phyloP scores from a whole-genome alignment of 2,797 vertebrate genomes.

The Molossus molossus region DNA sequence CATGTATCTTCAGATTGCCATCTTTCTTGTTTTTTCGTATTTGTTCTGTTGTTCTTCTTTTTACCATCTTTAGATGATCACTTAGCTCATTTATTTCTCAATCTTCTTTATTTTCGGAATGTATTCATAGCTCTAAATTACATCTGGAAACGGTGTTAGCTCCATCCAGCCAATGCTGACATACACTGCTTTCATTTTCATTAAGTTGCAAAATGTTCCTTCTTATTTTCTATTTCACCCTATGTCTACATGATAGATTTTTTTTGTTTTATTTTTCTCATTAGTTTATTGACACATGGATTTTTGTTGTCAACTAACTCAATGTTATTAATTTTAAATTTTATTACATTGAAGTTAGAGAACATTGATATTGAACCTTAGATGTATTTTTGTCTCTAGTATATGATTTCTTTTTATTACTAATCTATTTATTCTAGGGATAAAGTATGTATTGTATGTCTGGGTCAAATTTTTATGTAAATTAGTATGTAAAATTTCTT shows the following conservation, averaged over 20 bases:
- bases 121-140: neutral
- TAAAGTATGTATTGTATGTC: neutral
- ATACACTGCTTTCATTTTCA: neutral
- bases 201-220: neutral
- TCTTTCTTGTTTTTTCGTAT: neutral
- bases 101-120: slow-evolving; percentile 42
- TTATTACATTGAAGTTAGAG: neutral
- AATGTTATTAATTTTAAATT: slow-evolving; percentile 29
- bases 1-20: neutral
- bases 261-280: neutral
- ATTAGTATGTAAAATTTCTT: neutral
- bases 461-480: neutral
- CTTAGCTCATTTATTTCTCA: neutral
- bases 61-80: neutral
- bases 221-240: neutral
- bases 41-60: neutral
- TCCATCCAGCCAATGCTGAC: neutral
- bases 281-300: neutral
- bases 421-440: neutral
- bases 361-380: neutral
- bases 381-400: neutral
- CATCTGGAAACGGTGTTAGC: neutral
- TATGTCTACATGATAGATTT: neutral
- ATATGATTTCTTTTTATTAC: neutral
- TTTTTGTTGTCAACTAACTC: slow-evolving; percentile 28